Conservation (phyloP, 2,113 vertebrate genomes). For the Chroicocephalus ridibundus region DNA sequence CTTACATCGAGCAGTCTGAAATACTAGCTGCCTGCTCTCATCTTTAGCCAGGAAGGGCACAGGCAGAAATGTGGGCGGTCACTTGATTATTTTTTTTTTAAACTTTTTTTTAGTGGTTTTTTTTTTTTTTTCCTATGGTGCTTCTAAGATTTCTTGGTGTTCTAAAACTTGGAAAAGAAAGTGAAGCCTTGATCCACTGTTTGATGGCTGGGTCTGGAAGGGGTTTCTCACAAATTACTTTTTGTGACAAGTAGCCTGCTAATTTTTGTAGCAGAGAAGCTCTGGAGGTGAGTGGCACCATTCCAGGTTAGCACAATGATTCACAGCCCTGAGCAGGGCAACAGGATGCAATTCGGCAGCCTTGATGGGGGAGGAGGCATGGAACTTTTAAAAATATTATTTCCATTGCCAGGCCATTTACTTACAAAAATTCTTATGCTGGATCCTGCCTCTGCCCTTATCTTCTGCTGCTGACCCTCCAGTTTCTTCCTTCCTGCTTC, state of each 20-base stretch:
- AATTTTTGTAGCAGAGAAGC: neutral
- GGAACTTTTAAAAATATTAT: neutral
- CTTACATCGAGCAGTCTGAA: neutral
- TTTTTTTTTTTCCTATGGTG: neutral
- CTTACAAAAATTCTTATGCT: neutral
- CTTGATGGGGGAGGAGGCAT: neutral
- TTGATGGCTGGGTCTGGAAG: neutral
- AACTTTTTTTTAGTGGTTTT: neutral
- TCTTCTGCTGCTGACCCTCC: neutral
- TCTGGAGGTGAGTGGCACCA: neutral
- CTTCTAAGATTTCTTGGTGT: neutral
- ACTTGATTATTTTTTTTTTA: neutral
- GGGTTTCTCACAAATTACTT: neutral
- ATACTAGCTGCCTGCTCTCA: constrained; percentile 1
- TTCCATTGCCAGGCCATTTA: neutral
- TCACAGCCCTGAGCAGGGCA: neutral
- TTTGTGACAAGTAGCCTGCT: neutral
- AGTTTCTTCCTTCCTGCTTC: neutral
- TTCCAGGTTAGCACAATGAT: neutral
- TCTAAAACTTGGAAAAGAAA: neutral
- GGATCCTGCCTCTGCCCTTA: neutral
- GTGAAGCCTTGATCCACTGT: neutral
- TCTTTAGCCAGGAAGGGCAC: neutral
- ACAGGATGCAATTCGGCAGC: neutral
- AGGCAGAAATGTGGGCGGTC: neutral